These are phyloP conservation scores for Oopsacas minuta DNA, from an alignment of 37 sponge, comb jelly and placozoan species.

Conservation along the genomic window DNA sequence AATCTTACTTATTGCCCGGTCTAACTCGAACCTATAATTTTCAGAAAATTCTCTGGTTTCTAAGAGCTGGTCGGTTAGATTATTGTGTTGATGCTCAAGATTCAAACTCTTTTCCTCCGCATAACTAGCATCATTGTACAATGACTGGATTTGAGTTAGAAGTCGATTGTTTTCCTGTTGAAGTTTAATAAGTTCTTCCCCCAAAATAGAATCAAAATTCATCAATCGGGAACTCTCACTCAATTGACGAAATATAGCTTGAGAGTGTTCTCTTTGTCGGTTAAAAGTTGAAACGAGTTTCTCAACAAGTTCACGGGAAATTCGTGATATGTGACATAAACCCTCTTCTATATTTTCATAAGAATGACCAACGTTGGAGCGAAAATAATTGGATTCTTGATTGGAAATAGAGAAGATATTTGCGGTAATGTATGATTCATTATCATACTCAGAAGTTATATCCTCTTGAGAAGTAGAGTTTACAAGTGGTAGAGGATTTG, in stretches of 20 bases:
- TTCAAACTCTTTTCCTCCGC: not conserved
- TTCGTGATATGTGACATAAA: not conserved
- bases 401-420: not conserved
- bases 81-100: not conserved
- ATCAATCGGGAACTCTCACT: not conserved
- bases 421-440: not conserved
- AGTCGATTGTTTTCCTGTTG: slow-evolving; percentile 17
- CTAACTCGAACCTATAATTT: not conserved
- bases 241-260: not conserved
- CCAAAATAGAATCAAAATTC: not conserved
- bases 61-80: not conserved
- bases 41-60: not conserved
- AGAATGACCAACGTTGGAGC: slow-evolving; percentile 2
- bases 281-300: not conserved
- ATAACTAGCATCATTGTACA: not conserved
- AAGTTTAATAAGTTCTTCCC: not conserved
- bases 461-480: not conserved
- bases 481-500: not conserved
- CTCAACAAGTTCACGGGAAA: not conserved
- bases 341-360: not conserved
- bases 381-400: not conserved
- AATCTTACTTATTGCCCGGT: not conserved
- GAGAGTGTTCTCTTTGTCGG: not conserved
- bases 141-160: slow-evolving; percentile 6
- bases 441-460: not conserved